phyloP scores from a whole-genome alignment of 2,113 vertebrate species.

The Rhea americana region DNA sequence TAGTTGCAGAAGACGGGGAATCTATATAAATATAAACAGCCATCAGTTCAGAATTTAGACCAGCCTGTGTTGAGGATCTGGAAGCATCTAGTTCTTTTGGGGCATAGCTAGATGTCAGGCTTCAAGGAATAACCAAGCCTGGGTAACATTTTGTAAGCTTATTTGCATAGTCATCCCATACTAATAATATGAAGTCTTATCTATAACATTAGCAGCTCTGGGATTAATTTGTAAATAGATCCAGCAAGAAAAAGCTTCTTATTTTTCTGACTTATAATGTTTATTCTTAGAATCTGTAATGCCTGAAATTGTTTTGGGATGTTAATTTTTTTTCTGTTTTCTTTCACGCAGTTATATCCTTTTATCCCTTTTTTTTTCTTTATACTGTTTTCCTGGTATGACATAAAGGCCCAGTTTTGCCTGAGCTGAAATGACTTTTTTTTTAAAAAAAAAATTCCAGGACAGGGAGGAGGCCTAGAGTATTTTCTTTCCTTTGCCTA shows the following conservation, averaged over 20 bases:
- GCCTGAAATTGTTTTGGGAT: neutral
- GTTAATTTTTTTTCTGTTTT: neutral
- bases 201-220: neutral
- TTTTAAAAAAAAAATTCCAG: neutral
- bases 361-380: neutral
- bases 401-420: neutral
- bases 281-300: neutral
- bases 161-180: neutral
- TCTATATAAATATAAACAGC: neutral
- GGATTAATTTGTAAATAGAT: neutral
- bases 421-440: neutral
- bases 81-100: neutral
- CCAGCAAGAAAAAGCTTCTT: neutral
- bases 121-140: neutral
- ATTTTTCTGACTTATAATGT: neutral
- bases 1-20: neutral
- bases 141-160: neutral
- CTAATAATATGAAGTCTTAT: neutral
- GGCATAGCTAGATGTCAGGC: neutral
- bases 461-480: neutral
- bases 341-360: neutral
- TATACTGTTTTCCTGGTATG: neutral
- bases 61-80: neutral
- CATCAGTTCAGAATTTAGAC: neutral
- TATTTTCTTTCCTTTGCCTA: neutral